These are phyloP conservation scores for Drosophila lacteicornis DNA, from an alignment of 1,140 invertebrate species.

Conservation along the genomic window DNA sequence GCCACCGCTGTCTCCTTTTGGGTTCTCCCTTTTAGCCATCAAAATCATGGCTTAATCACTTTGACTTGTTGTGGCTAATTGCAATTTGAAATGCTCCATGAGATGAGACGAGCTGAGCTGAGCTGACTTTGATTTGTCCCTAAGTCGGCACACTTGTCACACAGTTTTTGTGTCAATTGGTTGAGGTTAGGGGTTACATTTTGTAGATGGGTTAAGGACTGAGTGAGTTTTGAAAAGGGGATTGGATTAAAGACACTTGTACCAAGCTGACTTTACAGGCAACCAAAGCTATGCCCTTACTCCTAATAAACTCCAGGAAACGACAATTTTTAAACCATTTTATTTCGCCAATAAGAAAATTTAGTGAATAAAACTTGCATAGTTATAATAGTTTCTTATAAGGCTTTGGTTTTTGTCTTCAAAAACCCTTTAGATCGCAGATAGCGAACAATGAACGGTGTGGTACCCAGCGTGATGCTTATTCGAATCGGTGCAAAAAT, in stretches of 20 bases:
- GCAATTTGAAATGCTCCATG: constrained; percentile 58
- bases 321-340: not conserved
- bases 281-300: too few relatives aligned
- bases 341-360: not conserved
- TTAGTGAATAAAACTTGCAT: not conserved
- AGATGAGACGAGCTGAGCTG: constrained; percentile 39
- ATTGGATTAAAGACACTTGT: not conserved
- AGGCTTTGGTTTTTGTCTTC: not conserved
- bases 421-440: not conserved
- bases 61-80: constrained; percentile 59
- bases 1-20: constrained; percentile 1
- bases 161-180: constrained; percentile 35
- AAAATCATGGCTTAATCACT: constrained; percentile 56
- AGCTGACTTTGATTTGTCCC: constrained; percentile 53
- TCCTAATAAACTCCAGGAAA: too few relatives aligned
- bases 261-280: too few relatives aligned
- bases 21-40: constrained; percentile 23
- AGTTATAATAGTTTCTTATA: not conserved
- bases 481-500: constrained; percentile 1
- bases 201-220: not conserved
- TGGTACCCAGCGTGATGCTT: not conserved
- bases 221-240: not conserved
- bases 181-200: not conserved
- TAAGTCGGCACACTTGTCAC: constrained; percentile 27
- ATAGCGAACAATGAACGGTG: not conserved